Base-by-base conservation (phyloP, 2,888 invertebrate species). In the Diplazon laetatorius region DNA sequence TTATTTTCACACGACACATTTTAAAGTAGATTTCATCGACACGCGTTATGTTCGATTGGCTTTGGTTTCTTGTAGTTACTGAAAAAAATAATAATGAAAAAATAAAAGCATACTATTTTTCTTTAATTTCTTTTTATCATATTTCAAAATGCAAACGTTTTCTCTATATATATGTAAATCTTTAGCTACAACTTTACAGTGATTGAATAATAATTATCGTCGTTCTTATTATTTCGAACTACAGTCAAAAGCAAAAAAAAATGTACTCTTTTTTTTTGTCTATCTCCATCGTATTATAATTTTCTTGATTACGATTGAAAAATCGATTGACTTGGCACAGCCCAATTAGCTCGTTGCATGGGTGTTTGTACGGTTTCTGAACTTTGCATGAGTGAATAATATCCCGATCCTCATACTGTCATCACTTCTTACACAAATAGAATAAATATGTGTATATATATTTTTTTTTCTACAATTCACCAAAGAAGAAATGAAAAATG, bases 291-390 rank as follows among this genome's bases (percentile, higher is more conserved):
- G 10, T 12, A 57, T 20, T 30, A 25, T 48, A 59, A 52, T 59
- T 63, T 16, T 20, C 52, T 42, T 62, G 14, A 16, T 35, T 69
- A 35, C 37, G 48, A 50, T 74, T 25, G 39, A 48, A 10, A 37
- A 70, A 55, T 69, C 20, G 14, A 30, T 44, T 39, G 18, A 37
- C 35, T 76, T 80, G 82, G 84, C n/a, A 83, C 87, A 88, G 89
- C 86, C 86, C 87, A 83, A 86, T 88, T 87, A 84, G 87, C 86
- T 88, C 87, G 75, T 71, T 86, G 85, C 84, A 85, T 71, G 78
- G 63, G 22, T 46, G 80, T 50, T 37, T 18, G 18, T 50, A 8
- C 8, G 2, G 1, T 50, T 18, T 5, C 18, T 16, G 16, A 50
- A 20, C n/a, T 68, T 42, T 55, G 60, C 12, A 46, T 55, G 66